phyloP scores from a whole-genome alignment of 2,113 vertebrate genomes.

The Hystrix cristata region DNA sequence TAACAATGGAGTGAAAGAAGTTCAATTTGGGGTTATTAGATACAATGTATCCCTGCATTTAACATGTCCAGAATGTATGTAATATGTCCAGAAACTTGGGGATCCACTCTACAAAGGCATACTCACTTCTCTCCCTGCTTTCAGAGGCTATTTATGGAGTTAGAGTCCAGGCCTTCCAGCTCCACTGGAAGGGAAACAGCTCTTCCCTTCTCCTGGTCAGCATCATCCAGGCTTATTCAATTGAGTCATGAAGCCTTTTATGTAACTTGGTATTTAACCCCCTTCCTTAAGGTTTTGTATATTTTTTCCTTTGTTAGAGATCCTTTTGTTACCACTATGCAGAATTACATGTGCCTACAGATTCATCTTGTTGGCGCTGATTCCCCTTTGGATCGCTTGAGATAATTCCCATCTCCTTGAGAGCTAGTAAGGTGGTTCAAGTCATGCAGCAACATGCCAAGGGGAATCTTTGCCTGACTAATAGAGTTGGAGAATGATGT shows the following conservation, averaged over 20 bases:
- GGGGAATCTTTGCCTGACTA: neutral
- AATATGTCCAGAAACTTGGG: neutral
- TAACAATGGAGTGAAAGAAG: conserved; percentile 5
- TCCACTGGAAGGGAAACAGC: neutral
- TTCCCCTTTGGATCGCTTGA: conserved; percentile 4
- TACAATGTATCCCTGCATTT: neutral
- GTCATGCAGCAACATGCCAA: conserved; percentile 8
- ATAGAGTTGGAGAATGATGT: neutral
- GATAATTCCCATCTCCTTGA: neutral
- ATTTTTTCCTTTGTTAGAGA: neutral
- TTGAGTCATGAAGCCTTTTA: neutral
- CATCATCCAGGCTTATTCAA: neutral
- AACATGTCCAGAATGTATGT: no score
- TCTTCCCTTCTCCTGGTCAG: neutral
- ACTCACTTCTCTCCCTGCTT: neutral
- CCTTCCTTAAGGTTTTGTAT: neutral
- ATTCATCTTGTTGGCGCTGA: conserved; percentile 1
- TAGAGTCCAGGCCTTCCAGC: neutral
- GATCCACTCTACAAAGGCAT: neutral
- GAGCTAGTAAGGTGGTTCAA: conserved; percentile 3
- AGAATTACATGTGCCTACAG: neutral
- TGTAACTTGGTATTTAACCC: neutral
- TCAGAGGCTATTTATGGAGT: neutral
- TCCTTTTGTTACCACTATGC: neutral
- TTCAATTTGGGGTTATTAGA: neutral